Evolutionary conservation across 2,888 invertebrate genomes (phyloP).

Genomic region (Sceliomorpha sp.): DNA sequence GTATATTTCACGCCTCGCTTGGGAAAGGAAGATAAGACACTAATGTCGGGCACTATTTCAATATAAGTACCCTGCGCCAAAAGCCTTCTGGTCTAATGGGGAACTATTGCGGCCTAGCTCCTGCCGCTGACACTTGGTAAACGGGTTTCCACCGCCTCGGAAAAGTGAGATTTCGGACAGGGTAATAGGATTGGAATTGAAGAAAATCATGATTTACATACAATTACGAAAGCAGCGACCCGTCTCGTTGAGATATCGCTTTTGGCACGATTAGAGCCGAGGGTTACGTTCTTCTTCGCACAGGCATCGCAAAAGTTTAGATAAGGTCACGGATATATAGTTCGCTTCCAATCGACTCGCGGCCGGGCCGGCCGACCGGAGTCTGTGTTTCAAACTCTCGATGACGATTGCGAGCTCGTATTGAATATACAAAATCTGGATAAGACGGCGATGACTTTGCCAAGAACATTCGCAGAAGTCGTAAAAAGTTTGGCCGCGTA

Average conservation of each 20-base stretch:
- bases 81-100: constrained; percentile 29
- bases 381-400: too few relatives aligned
- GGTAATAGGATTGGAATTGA: constrained; percentile 30
- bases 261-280: background rate
- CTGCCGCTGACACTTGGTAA: constrained; percentile 4
- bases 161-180: constrained; percentile 5
- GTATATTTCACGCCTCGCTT: constrained; percentile 66
- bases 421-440: too few relatives aligned
- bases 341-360: too few relatives aligned
- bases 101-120: constrained; percentile 13
- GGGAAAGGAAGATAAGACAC: constrained; percentile 69
- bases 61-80: constrained; percentile 59
- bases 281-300: background rate
- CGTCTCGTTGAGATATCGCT: too few relatives aligned
- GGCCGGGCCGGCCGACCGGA: too few relatives aligned
- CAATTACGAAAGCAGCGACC: background rate
- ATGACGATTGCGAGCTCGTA: too few relatives aligned
- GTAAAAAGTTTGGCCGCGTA: too few relatives aligned
- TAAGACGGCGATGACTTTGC: too few relatives aligned
- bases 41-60: constrained; percentile 71
- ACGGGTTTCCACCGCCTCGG: constrained; percentile 9
- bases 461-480: too few relatives aligned
- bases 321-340: too few relatives aligned
- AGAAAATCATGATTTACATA: constrained; percentile 18
- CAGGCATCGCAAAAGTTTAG: too few relatives aligned